Base-by-base conservation (phyloP, 2,888 invertebrate genomes). In the Cerceris rybyensis region DNA sequence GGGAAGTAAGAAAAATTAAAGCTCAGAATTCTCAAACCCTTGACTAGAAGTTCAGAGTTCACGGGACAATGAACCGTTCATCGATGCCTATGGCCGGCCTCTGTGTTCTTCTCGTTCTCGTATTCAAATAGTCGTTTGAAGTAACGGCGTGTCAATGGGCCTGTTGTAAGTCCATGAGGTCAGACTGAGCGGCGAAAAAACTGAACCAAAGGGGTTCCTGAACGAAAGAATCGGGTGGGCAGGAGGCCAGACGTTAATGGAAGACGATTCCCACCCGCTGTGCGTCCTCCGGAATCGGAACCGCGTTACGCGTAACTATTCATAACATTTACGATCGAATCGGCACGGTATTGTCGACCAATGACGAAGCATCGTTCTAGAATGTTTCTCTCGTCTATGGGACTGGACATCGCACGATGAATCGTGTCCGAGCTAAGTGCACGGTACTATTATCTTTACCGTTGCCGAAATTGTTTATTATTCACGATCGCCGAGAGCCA, bases 291-390 rank as follows among this genome's bases (percentile, higher is more conserved):
- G 77, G 77, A 64, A 79, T 80, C 82, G 77, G 72, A 81, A 75
- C 85, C 83, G 84, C 84, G 87, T 88, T 88, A 89, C 88, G 86
- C 89, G 75, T 57, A 60, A 81, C 86, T 85, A 85, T 87, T 89
- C 86, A 80, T 74, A 82, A 82, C 83, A 81, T 81, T 88, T 87
- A 81, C 80, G 76, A 84, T 75, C 75, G 71, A 46, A 63, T 59
- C 60, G 77, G 63, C 61, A 59, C 17, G 43, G 71, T 71, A 86
- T 86, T 82, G 86, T 85, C 65, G 78, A 46, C 72, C 76, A 70
- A 80, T 87, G 86, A 87, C 87, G 75, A 76, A 64, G 86, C 86
- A 87, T 65, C 72, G 59, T 60, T 61, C 69, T 70, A 61, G 60
- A 73, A 77, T 75, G 60, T 73, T 77, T 70, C 70, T 64, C 60